Percentiles rank a stretch among this genome's conserved stretches.
Evolutionary conservation across 92 coral and sea anemone species (phyloP).

Genomic region (Epizoanthus scotinus): DNA sequence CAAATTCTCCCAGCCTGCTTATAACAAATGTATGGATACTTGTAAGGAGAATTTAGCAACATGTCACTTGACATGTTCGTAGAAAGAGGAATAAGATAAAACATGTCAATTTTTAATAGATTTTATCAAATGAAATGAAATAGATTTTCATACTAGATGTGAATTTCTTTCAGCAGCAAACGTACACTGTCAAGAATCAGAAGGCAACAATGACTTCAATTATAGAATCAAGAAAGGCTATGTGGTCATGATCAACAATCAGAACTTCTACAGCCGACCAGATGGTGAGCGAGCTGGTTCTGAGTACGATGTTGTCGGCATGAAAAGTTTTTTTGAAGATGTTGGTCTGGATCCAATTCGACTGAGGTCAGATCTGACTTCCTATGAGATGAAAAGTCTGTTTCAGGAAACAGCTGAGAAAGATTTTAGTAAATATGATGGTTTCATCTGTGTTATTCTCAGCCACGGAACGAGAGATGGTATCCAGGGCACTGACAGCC

Average conservation of each 20-base stretch:
- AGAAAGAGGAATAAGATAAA: no score
- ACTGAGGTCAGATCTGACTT: conserved; percentile 30
- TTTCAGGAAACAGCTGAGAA: conserved; percentile 65
- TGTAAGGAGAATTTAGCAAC: no score
- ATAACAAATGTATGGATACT: no score
- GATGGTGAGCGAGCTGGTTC: conserved; percentile 74
- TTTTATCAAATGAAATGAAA: no score
- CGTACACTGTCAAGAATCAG: conserved; percentile 60
- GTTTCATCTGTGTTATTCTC: conserved; percentile 84
- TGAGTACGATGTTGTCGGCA: conserved; percentile 58
- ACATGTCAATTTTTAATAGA: no score
- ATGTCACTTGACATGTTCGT: no score
- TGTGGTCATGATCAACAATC: conserved; percentile 77
- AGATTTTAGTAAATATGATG: conserved; percentile 75
- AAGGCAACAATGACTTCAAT: conserved; percentile 38
- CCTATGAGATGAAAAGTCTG: conserved; percentile 54
- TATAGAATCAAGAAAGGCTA: conserved; percentile 66
- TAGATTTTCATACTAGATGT: neutral
- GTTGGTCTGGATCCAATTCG: conserved; percentile 54
- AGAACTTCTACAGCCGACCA: conserved; percentile 51
- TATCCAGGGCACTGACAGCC: conserved; percentile 76
- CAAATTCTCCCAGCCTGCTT: no score
- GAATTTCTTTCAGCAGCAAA: conserved; percentile 37
- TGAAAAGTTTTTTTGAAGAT: conserved; percentile 62
- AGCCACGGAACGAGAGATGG: conserved; percentile 85